Conservation (phyloP, 1,140 invertebrate genomes). For the Penaeus indicus region DNA sequence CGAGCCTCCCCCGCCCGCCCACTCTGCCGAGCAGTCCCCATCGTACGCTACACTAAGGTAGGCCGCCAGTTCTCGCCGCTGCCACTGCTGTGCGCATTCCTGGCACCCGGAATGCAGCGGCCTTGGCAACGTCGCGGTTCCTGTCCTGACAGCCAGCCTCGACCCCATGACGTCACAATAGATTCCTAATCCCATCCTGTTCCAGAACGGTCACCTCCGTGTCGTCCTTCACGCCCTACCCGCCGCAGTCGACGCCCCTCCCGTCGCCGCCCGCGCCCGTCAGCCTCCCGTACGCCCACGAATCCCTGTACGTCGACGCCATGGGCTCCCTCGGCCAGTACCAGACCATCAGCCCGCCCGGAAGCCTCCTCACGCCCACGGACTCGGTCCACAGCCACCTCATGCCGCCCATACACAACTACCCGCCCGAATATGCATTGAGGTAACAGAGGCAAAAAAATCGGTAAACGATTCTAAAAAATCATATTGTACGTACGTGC, state of each 20-base stretch:
- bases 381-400: slow-evolving; percentile 32
- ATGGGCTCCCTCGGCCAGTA: slow-evolving; percentile 36
- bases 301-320: slow-evolving; percentile 43
- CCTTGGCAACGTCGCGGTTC: background rate
- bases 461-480: no score
- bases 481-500: no score
- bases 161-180: no score
- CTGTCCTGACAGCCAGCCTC: no score
- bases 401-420: slow-evolving; percentile 33
- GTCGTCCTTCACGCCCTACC: slow-evolving; percentile 13
- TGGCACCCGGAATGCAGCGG: background rate
- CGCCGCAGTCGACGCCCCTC: background rate
- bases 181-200: background rate
- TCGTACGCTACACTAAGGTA: slow-evolving; percentile 63
- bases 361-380: slow-evolving; percentile 44
- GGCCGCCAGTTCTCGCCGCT: background rate
- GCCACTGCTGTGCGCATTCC: background rate
- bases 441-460: background rate
- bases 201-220: slow-evolving; percentile 38
- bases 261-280: slow-evolving; percentile 32
- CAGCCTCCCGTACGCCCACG: slow-evolving; percentile 35
- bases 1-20: slow-evolving; percentile 9
- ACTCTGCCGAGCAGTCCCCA: slow-evolving; percentile 35
- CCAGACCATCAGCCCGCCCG: slow-evolving; percentile 50
- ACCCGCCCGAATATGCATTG: slow-evolving; percentile 35